Evolutionary conservation across 2,888 invertebrate genomes (phyloP).

Genomic region (Rambutsinella grinnellia): DNA sequence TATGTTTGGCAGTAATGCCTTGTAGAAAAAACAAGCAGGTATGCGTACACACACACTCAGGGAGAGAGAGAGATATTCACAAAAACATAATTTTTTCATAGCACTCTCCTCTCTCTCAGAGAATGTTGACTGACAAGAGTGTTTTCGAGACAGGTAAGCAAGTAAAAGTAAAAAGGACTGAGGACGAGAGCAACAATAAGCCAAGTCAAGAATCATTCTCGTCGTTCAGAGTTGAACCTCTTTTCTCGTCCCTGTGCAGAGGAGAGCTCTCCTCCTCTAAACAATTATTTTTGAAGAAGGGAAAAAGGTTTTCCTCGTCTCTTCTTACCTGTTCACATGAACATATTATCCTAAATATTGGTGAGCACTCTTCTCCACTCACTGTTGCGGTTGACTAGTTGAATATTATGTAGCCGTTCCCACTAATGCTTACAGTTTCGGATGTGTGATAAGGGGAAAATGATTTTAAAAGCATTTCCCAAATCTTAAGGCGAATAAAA

Average conservation of each 20-base stretch:
- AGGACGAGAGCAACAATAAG: slow-evolving; percentile 10
- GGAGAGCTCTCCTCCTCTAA: neutral
- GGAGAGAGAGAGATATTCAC: too few species aligned
- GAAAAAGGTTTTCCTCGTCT: neutral
- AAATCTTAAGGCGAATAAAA: neutral
- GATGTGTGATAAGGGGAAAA: neutral
- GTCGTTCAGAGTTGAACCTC: too few species aligned
- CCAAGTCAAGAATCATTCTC: slow-evolving; percentile 4
- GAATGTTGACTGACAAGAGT: slow-evolving; percentile 57
- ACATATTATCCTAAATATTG: neutral
- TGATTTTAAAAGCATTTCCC: neutral
- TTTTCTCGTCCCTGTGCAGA: slow-evolving; percentile 3
- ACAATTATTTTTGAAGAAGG: neutral
- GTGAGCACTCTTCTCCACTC: too few species aligned
- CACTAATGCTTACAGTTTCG: neutral
- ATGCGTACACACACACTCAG: neutral
- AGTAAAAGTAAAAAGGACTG: slow-evolving; percentile 48
- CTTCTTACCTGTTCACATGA: neutral
- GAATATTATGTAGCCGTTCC: neutral
- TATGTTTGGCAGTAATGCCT: neutral
- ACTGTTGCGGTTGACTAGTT: neutral
- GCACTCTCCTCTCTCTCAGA: too few species aligned
- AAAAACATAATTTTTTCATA: too few species aligned
- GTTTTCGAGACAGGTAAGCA: too few species aligned
- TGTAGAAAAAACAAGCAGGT: too few species aligned